Base-by-base conservation (phyloP, 1,140 invertebrate species). In the Aphaenogaster floridana region DNA sequence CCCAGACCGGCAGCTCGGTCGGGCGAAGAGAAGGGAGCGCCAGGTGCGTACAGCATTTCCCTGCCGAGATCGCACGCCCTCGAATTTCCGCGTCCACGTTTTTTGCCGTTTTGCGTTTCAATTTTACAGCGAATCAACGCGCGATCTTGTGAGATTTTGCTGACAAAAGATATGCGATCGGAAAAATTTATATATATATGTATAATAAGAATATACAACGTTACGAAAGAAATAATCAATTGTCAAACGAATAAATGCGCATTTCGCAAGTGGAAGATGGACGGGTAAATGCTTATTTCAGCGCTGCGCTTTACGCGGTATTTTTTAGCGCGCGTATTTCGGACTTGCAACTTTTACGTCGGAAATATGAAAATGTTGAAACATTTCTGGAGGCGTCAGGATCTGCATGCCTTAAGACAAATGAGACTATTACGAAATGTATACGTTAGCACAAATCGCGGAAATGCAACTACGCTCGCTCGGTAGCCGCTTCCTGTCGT, bases 31-130 rank as follows among this genome's bases (percentile, higher is more conserved):
- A 28, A n/a, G 59, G 54, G 63, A 79, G 83, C 36, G 21, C 81
- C 87, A 91, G 90, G 91, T 90, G 92, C 80, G 80, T 84, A 76
- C 42, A 7, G 57, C 50, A 13, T 42, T 54, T 48, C 8, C n/a
- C 64, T 34, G 28, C 9, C 34, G 77, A 66, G 21, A 81, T 45
- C 34, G 39, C 28, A 13, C 17, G 57, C 28, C 9, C 6, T 36
- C n/a, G 28, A 84, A 48, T 76, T 84, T 84, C 42, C 78, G n/a
- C 45, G 13, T 84, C 39, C 3, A 42, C 13, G 2, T 59, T 21
- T 28, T 21, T 39, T 6, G 21, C n/a, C 11, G 9, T 36, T 13
- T 74, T n/a, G 17, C 50, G 4, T 9, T 8, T 34, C 9, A 13
- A 11, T 17, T 39, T 74, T 28, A 9, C 5, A 21, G 34, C 3